A percentile compares a stretch with the other conserved stretches of the same genome.
Conservation (phyloP, 2,797 vertebrate species). For the Cyprinodon diabolis region DNA sequence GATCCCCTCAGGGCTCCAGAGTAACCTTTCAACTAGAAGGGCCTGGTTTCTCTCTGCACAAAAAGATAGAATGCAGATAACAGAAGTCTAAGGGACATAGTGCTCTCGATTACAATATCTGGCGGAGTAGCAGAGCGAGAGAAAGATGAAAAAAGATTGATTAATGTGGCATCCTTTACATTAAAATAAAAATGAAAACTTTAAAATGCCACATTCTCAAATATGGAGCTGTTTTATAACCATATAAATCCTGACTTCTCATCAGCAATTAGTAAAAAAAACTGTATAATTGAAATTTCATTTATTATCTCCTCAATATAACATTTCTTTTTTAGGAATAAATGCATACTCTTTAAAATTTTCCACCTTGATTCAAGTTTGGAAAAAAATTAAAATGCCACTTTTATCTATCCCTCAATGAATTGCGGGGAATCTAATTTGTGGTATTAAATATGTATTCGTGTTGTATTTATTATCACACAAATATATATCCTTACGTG, state of each 20-base stretch:
- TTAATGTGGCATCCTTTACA: neutral
- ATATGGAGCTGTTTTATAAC: neutral
- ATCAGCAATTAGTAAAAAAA: neutral
- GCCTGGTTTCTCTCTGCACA: neutral
- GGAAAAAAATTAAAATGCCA: too few species aligned
- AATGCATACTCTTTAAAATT: neutral
- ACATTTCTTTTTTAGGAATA: neutral
- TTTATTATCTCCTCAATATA: too few species aligned
- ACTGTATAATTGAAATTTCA: neutral
- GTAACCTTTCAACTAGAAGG: neutral
- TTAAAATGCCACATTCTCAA: neutral
- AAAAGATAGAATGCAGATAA: neutral
- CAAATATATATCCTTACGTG: too few species aligned
- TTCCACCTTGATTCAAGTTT: too few species aligned
- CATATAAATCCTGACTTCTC: neutral
- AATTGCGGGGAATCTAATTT: too few species aligned
- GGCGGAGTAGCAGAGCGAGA: neutral
- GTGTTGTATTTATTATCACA: too few species aligned
- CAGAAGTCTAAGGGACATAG: neutral
- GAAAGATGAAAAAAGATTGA: neutral
- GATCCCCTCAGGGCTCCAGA: neutral
- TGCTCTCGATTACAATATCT: neutral
- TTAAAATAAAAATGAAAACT: neutral
- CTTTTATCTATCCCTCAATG: too few species aligned
- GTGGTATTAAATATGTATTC: too few species aligned